phyloP scores from a whole-genome alignment of 2,888 invertebrate genomes.

The Spodoptera exigua region DNA sequence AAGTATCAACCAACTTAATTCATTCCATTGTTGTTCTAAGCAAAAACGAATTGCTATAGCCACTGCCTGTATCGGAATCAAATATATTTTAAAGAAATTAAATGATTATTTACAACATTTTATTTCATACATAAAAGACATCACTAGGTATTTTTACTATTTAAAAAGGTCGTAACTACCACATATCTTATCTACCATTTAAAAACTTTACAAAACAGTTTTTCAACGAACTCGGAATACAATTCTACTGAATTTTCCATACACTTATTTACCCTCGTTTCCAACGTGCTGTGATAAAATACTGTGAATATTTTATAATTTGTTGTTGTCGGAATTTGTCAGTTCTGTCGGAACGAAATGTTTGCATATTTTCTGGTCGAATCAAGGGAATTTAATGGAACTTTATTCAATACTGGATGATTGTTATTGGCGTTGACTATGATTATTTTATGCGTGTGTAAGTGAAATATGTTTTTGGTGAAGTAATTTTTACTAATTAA shows the following conservation, averaged over 20 bases:
- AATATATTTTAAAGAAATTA: no score
- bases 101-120: no score
- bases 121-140: conserved; percentile 2
- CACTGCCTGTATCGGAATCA: no score
- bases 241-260: conserved; percentile 28
- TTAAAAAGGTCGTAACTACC: conserved; percentile 40
- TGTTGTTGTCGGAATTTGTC: conserved; percentile 1
- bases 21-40: no score
- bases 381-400: neutral
- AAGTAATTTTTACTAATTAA: no score
- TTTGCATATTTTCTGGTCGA: conserved; percentile 8
- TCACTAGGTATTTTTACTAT: conserved; percentile 31
- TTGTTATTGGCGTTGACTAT: neutral
- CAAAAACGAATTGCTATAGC: no score
- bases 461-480: no score
- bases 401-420: neutral
- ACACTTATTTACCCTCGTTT: conserved; percentile 18
- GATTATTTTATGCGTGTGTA: no score
- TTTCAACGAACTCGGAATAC: conserved; percentile 10
- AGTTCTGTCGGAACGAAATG: neutral
- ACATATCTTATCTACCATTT: conserved; percentile 13
- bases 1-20: no score
- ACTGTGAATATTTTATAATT: conserved; percentile 6
- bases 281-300: conserved; percentile 4
- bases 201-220: conserved; percentile 22